phyloP scores from a whole-genome alignment of 1,140 invertebrate genomes.

The Lepidurus arcticus region DNA sequence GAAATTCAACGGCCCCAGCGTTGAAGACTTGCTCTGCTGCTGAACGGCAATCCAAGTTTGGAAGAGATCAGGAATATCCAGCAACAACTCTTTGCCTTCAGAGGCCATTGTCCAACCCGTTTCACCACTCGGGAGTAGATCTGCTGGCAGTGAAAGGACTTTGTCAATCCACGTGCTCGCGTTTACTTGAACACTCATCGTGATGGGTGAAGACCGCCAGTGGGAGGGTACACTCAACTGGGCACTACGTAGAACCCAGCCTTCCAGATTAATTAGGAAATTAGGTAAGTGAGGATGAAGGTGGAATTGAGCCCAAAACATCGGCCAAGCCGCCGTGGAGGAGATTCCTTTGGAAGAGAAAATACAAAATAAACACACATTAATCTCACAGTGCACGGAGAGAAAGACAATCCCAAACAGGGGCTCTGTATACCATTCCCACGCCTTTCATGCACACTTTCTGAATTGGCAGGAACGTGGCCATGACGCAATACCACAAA shows the following conservation, averaged over 20 bases:
- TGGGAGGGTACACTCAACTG: background rate
- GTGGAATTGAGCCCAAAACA: background rate
- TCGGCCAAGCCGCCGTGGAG: background rate
- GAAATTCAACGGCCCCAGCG: background rate
- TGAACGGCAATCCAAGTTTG: background rate
- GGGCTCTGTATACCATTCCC: no score
- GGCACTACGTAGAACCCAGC: background rate
- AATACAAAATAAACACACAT: background rate
- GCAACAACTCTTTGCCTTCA: background rate
- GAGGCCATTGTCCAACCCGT: background rate
- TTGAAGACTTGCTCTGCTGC: background rate
- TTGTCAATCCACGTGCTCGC: background rate
- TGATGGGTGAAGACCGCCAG: background rate
- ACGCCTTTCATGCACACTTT: background rate
- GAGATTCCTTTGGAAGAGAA: background rate
- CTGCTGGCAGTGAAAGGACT: background rate
- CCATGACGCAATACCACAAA: background rate
- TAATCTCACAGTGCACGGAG: background rate
- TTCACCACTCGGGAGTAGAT: background rate
- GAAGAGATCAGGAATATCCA: background rate
- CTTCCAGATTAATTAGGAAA: conserved; percentile 5
- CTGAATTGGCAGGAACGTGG: background rate
- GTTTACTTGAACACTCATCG: conserved; percentile 14
- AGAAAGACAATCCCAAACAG: no score
- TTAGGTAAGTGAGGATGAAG: background rate